A percentile compares a stretch with the other conserved stretches of the same genome.
These are phyloP conservation scores for Watsonalla cultraria DNA, from an alignment of 2,888 invertebrate genomes.

Conservation along the genomic window DNA sequence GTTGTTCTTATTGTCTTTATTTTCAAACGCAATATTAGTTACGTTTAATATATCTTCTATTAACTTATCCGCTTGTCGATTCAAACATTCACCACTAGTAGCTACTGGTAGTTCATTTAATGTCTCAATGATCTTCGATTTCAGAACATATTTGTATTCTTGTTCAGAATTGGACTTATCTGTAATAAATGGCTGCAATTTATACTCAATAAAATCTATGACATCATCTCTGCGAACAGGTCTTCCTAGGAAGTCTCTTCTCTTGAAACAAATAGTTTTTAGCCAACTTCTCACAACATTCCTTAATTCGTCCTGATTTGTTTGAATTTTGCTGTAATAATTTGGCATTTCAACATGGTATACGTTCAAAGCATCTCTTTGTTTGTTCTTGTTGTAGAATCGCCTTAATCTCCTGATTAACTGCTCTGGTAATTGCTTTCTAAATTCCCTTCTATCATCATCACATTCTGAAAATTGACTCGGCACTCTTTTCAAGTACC, in stretches of 20 bases:
- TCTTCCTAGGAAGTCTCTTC: slow-evolving; percentile 12
- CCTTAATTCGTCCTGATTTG: not conserved
- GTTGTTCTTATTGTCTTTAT: not conserved
- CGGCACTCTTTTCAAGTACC: slow-evolving; percentile 19
- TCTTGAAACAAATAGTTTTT: slow-evolving; percentile 16
- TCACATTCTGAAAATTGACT: slow-evolving; percentile 15
- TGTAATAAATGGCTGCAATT: slow-evolving; percentile 16
- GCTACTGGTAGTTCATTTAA: not conserved
- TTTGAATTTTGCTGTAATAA: slow-evolving; percentile 11
- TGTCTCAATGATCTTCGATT: slow-evolving; percentile 3
- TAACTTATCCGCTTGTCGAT: slow-evolving; percentile 2
- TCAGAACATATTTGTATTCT: slow-evolving; percentile 13
- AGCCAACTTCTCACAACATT: slow-evolving; percentile 12
- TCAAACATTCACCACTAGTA: not conserved
- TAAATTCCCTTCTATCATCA: slow-evolving; percentile 16
- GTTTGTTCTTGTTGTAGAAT: slow-evolving; percentile 2
- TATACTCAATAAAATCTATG: slow-evolving; percentile 12
- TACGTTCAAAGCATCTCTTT: not conserved
- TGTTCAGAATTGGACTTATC: slow-evolving; percentile 10
- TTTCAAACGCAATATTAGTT: slow-evolving; percentile 6
- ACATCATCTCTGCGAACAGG: slow-evolving; percentile 12
- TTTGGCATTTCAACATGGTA: slow-evolving; percentile 7
- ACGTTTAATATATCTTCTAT: slow-evolving; percentile 14
- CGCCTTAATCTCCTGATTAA: slow-evolving; percentile 18
- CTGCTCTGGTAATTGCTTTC: slow-evolving; percentile 19